Base-by-base conservation (phyloP, 1,140 invertebrate species). In the Portunus trituberculatus region DNA sequence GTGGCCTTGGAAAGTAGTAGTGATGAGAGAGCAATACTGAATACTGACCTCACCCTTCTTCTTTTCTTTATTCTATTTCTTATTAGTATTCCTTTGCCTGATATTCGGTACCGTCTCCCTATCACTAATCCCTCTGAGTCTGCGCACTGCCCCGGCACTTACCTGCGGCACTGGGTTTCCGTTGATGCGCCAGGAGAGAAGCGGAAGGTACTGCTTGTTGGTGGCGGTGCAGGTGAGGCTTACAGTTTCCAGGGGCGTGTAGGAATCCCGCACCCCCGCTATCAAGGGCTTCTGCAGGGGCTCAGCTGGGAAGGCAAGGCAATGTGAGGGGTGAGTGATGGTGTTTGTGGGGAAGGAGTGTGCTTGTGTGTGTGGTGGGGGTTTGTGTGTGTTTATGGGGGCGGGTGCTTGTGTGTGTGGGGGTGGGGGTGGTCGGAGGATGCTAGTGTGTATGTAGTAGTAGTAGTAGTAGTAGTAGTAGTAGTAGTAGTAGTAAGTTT, bases 141-240 rank as follows among this genome's bases (percentile, higher is more conserved):
- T n/a, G n/a, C n/a, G n/a, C n/a, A n/a, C n/a, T n/a, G n/a, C n/a
- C n/a, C 39, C 29, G 6, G 0, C 0, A 67, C 91, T 92, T n/a
- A 92, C 91, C 14, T 59, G 31, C 12, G 91, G 32, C 3, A 76
- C 91, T n/a, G 91, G 91, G 2, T 82, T 8, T 2, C 76, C 91
- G 76, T 93, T 93, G 91, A 93, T 31, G 32, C 32, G 31, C 91
- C 91, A 93, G 20, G 91, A 93, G 20, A 93, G 31, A 0, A 84
- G 0, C 16, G 91, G 76, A 25, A 93, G 31, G 67, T 93, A 84
- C 82, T 93, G 76, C 0, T 39, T 84, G 91, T 93, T 93, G 8
- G 76, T n/a, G 31, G 91, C n/a, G 6, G 91, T 45, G 67, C 91
- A 93, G 76, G 82, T 93, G 16, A 93, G 82, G 6, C 25, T 4